Base-by-base conservation (phyloP, 1,140 invertebrate genomes). In the Sweltsa coloradensis region DNA sequence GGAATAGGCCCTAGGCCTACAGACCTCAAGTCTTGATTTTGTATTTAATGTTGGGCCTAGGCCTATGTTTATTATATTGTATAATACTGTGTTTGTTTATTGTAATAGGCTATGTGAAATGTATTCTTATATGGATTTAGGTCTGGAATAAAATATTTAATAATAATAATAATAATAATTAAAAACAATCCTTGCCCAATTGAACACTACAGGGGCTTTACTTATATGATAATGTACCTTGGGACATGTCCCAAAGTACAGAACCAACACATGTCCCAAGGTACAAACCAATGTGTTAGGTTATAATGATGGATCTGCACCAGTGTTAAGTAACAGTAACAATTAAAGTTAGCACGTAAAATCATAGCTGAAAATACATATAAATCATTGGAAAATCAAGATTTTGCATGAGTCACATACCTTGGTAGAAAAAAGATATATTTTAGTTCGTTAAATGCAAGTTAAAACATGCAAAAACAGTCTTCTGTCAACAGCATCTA, bases 191-290 rank as follows among this genome's bases (percentile, higher is more conserved):
- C 11, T 37, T 9, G 18, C 5, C 18, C 36, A 31, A 31, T 11
- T 11, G n/a, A 11, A 31, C 29, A 11, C 16, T 16, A 31, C 29
- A 31, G 11, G 11, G 29, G 11, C 11, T 16, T 31, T 31, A 31
- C 11, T 11, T 31, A 31, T 31, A 4, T 19, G 16, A 37, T 37
- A 37, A 5, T 37, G 36, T 37, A 37, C 36, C n/a, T 37, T 37
- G 36, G 36, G 36, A n/a, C n/a, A n/a, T n/a, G n/a, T n/a, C n/a
- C n/a, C n/a, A n/a, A n/a, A n/a, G n/a, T n/a, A n/a, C n/a, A n/a
- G n/a, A n/a, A n/a, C n/a, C n/a, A n/a, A n/a, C n/a, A 37, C 36
- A 37, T 37, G 36, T 37, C 36, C 36, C 36, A 37, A 37, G 36
- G 36, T 37, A 37, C 36, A 37, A 37, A 19, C 5, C 23, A 37